Evolutionary conservation across 2,113 vertebrate genomes (phyloP).

Genomic region (Colius striatus): DNA sequence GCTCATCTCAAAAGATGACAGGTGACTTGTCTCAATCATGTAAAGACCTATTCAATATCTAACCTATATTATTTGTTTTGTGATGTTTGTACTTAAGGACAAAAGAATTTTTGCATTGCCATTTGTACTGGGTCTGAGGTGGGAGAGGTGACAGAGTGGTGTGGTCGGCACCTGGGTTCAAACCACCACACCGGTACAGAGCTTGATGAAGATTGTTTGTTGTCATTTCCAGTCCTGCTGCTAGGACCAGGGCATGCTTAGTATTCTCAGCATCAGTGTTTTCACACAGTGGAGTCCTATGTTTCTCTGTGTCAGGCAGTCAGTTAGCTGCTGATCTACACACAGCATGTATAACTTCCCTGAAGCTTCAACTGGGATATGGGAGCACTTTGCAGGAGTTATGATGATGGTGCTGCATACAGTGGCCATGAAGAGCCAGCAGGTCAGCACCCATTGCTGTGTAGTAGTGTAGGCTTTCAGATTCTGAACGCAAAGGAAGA

Average conservation of each 20-base stretch:
- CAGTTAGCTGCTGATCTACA: not conserved
- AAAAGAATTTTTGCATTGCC: not conserved
- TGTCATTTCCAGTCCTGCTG: not conserved
- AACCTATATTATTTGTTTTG: not conserved
- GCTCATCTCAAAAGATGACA: not conserved
- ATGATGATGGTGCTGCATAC: rapidly evolving
- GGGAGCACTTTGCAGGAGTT: not conserved
- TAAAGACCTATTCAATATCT: not conserved
- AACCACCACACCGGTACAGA: no score
- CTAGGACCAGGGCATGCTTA: not conserved
- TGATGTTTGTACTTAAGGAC: not conserved
- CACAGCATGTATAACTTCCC: not conserved
- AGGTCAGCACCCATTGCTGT: not conserved
- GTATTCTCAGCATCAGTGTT: not conserved
- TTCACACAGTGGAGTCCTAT: not conserved
- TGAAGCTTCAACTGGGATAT: rapidly evolving
- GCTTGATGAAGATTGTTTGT: not conserved
- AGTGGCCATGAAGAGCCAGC: not conserved
- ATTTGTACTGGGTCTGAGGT: no score
- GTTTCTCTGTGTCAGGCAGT: not conserved
- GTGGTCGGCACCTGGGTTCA: no score
- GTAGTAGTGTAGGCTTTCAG: not conserved
- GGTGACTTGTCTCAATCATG: not conserved
- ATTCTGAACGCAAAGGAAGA: not conserved
- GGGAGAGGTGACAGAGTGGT: no score